phyloP scores from a whole-genome alignment of 2,797 vertebrate species.

The Botia almorhae region DNA sequence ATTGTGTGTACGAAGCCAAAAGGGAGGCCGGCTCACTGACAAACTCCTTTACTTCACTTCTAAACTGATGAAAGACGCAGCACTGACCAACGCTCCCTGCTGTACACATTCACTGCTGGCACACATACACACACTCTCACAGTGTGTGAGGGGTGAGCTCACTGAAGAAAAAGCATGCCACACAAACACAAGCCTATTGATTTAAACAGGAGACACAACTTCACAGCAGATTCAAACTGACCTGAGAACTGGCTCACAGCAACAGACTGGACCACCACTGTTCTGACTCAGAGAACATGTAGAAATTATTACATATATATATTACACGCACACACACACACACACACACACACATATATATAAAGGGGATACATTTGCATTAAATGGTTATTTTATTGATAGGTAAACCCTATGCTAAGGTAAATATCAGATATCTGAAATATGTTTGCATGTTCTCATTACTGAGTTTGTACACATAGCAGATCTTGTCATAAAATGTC shows the following conservation, averaged over 20 bases:
- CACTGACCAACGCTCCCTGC: constrained; percentile 30
- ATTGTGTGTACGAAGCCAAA: constrained; percentile 55
- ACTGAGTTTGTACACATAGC: too few species aligned
- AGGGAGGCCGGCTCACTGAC: constrained; percentile 67
- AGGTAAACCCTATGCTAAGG: too few species aligned
- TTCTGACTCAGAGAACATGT: too few species aligned
- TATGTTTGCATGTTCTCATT: too few species aligned
- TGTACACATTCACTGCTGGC: constrained; percentile 34
- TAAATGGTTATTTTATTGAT: too few species aligned
- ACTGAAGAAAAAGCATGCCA: constrained; percentile 1
- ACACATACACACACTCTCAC: constrained; percentile 30
- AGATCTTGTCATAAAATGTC: constrained; percentile 20
- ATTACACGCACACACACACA: too few species aligned
- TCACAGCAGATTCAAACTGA: constrained; percentile 37
- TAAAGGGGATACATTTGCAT: too few species aligned
- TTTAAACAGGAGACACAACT: constrained; percentile 34
- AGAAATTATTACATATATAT: too few species aligned
- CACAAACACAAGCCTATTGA: constrained; percentile 19
- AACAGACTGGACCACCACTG: constrained; percentile 2
- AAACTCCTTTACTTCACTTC: constrained; percentile 66
- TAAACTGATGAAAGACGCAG: constrained; percentile 68
- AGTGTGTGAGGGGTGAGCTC: constrained; percentile 12
- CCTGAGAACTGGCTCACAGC: constrained; percentile 19
- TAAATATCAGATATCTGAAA: too few species aligned
- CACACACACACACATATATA: too few species aligned